These are phyloP conservation scores for Ennomos fuscantarius DNA, from an alignment of 2,888 invertebrate genomes.

Conservation along the genomic window DNA sequence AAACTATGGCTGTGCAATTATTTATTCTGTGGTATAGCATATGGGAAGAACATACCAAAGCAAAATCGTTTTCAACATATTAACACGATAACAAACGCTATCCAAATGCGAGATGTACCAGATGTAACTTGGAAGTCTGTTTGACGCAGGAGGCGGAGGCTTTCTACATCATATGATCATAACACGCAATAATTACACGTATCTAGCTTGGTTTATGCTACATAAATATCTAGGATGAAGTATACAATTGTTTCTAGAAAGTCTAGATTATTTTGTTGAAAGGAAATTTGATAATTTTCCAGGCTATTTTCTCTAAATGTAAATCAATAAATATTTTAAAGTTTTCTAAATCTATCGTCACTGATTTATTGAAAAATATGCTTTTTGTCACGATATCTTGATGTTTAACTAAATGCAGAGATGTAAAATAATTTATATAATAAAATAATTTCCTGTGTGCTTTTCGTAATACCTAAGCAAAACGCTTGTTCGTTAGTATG, in stretches of 20 bases:
- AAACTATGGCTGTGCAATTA: no score
- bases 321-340: no score
- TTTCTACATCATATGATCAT: slow-evolving; percentile 20
- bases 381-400: background rate
- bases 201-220: slow-evolving; percentile 15
- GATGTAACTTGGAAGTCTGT: background rate
- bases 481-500: slow-evolving; percentile 13
- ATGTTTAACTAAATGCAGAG: background rate
- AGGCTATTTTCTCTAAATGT: no score
- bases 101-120: slow-evolving; percentile 1
- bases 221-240: slow-evolving; percentile 16
- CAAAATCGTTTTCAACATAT: background rate
- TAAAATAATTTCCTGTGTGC: slow-evolving; percentile 24
- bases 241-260: slow-evolving; percentile 14
- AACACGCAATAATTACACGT: slow-evolving; percentile 17
- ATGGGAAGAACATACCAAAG: no score
- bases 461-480: slow-evolving; percentile 30
- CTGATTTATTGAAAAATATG: no score
- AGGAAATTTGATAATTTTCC: background rate
- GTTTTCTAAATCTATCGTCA: no score
- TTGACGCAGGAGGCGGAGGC: slow-evolving; percentile 11
- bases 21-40: no score
- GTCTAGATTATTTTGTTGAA: slow-evolving; percentile 4
- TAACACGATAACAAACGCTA: background rate
- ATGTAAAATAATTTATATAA: background rate